These are phyloP conservation scores for Chironex yamaguchii DNA, from an alignment of 30 jellyfish, hydroid and myxozoan genomes.

Conservation along the genomic window DNA sequence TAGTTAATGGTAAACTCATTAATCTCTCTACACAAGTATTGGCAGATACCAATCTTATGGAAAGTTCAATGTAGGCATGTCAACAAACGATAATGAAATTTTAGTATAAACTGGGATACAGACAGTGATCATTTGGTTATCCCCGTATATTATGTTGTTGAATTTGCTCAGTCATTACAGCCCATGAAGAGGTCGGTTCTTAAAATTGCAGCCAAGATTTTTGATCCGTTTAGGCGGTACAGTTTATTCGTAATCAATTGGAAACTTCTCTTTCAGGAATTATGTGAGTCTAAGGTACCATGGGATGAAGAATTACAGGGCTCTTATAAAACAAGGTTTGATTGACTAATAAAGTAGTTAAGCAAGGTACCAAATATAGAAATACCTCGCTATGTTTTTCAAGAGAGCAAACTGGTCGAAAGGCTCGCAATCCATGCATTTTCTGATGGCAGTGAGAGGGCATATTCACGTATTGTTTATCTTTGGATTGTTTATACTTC, in stretches of 20 bases:
- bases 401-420: background rate
- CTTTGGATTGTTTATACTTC: constrained; percentile 32
- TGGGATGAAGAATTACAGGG: constrained; percentile 62
- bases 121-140: background rate
- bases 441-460: constrained; percentile 70
- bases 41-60: constrained; percentile 4
- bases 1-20: background rate
- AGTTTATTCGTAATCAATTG: constrained; percentile 13
- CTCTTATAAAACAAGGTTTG: background rate
- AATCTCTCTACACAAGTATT: background rate
- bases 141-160: background rate
- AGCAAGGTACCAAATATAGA: background rate
- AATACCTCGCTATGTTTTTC: background rate
- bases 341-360: background rate
- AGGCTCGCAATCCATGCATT: constrained; percentile 64
- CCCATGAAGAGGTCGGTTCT: background rate
- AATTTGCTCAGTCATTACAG: constrained; percentile 19
- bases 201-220: constrained; percentile 45
- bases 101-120: background rate
- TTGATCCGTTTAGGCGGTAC: constrained; percentile 75
- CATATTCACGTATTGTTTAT: constrained; percentile 65
- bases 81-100: background rate
- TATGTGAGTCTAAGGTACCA: constrained; percentile 49
- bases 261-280: constrained; percentile 50
- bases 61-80: background rate